Conservation (phyloP, 2,113 vertebrate species). For the Myanophis thanlyinensis region DNA sequence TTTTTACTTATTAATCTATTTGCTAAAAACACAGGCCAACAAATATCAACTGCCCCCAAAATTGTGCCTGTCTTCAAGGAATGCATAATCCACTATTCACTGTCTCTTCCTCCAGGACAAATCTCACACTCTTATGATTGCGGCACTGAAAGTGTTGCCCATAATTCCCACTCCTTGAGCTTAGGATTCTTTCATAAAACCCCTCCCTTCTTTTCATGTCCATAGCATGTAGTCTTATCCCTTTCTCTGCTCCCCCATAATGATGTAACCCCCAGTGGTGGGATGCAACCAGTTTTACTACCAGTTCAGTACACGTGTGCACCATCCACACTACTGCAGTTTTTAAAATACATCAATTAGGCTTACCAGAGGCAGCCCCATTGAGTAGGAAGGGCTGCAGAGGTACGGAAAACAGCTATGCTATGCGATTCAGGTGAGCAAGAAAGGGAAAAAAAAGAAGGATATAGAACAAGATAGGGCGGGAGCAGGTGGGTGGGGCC, state of each 20-base stretch:
- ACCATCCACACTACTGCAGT: no score
- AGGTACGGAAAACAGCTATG: no score
- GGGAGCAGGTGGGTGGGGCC: no score
- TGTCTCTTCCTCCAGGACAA: neutral
- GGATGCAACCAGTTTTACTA: no score
- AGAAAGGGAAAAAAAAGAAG: no score
- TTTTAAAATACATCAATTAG: no score
- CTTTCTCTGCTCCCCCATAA: no score
- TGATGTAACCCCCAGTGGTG: neutral
- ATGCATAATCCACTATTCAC: neutral
- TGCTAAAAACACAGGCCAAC: slow-evolving; percentile 47
- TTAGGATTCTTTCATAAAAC: neutral
- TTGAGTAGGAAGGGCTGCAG: no score
- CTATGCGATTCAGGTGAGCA: no score
- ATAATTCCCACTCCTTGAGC: neutral
- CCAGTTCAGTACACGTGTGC: no score
- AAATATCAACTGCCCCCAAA: neutral
- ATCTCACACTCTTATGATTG: neutral
- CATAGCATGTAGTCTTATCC: neutral
- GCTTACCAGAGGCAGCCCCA: no score
- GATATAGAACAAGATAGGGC: no score
- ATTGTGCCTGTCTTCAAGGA: neutral
- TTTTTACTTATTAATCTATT: slow-evolving; percentile 29
- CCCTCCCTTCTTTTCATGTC: neutral
- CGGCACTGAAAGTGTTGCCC: neutral